Conservation (phyloP, 2,888 invertebrate species). For the Oxytorus armatus region DNA sequence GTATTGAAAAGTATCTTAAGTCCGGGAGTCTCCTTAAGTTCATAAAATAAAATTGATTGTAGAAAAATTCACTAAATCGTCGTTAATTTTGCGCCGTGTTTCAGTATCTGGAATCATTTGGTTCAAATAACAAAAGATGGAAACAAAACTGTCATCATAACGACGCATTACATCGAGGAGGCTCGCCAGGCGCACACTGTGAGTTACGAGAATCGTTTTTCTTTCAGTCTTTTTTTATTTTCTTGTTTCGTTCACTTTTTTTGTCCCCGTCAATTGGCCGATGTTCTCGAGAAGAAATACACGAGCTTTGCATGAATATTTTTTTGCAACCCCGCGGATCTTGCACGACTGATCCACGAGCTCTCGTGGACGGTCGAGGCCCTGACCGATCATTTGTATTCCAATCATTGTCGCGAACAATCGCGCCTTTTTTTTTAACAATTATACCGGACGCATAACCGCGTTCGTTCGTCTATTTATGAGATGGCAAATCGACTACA, state of each 20-base stretch:
- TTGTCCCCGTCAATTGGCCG: neutral
- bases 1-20: too few relatives aligned
- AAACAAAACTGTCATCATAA: constrained; percentile 96
- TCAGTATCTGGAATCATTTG: constrained; percentile 96
- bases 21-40: too few relatives aligned
- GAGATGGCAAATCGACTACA: constrained; percentile 48
- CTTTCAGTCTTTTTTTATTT: constrained; percentile 7
- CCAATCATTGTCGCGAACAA: constrained; percentile 42
- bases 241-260: constrained; percentile 9
- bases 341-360: neutral
- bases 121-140: constrained; percentile 95
- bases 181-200: constrained; percentile 96
- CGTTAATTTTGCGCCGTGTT: constrained; percentile 63
- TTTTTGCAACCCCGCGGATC: constrained; percentile 8
- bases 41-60: too few relatives aligned
- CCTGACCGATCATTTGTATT: constrained; percentile 49
- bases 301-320: constrained; percentile 16
- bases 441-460: too few relatives aligned
- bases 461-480: constrained; percentile 53
- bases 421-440: constrained; percentile 51
- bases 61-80: too few relatives aligned
- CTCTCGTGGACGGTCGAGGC: constrained; percentile 42
- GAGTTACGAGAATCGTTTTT: constrained; percentile 75
- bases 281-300: neutral
- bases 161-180: constrained; percentile 98